Evolutionary conservation across 2,888 invertebrate species (phyloP).

Genomic region (Alentia gelatinosa): DNA sequence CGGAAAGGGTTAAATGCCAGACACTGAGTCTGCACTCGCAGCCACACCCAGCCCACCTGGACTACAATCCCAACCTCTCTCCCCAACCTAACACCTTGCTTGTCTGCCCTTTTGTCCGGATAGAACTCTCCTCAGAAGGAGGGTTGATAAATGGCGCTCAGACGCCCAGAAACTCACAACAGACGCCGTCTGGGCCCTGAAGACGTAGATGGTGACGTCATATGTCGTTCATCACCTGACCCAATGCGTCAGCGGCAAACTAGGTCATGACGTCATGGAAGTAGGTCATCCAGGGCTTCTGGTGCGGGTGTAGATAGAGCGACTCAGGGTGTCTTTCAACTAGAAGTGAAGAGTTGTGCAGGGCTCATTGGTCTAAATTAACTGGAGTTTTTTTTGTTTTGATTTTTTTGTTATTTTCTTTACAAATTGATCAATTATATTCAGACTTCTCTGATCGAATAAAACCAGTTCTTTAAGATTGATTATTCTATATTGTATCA

Average conservation of each 20-base stretch:
- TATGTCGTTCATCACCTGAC: neutral
- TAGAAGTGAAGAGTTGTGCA: too few species aligned
- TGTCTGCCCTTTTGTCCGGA: neutral
- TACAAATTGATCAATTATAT: too few species aligned
- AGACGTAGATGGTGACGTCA: neutral
- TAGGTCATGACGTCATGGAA: neutral
- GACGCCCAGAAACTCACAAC: neutral
- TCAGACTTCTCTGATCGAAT: too few species aligned
- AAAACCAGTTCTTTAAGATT: too few species aligned
- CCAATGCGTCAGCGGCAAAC: neutral
- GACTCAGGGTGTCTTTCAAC: neutral
- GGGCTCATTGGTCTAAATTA: too few species aligned
- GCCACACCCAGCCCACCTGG: too few species aligned
- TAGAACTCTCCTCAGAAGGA: neutral
- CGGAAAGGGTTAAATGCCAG: too few species aligned
- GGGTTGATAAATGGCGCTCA: neutral
- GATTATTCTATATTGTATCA: too few species aligned
- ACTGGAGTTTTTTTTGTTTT: too few species aligned
- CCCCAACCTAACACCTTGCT: neutral
- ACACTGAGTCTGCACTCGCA: too few species aligned
- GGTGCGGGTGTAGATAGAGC: neutral
- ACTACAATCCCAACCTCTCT: neutral
- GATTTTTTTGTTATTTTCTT: too few species aligned
- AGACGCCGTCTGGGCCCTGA: neutral
- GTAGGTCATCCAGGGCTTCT: neutral